A percentile compares a stretch with the other conserved stretches of the same genome.
phyloP scores from a whole-genome alignment of 2,113 vertebrate genomes.

The Rissa tridactyla region DNA sequence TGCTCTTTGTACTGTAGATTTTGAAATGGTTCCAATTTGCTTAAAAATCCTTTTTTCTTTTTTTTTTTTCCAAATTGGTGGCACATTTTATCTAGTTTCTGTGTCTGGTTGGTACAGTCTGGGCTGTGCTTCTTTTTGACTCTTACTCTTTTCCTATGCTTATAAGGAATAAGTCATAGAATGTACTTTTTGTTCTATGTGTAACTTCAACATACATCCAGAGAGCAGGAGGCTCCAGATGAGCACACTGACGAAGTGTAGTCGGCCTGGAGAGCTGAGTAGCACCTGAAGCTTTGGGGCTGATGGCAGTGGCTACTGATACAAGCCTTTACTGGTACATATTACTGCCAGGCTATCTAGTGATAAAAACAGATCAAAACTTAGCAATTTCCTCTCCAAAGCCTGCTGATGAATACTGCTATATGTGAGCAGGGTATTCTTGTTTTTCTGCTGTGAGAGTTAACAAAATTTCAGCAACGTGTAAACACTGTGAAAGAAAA shows the following conservation, averaged over 20 bases:
- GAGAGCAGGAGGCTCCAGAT: background rate
- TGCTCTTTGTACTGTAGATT: background rate
- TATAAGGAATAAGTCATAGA: background rate
- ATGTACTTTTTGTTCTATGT: background rate
- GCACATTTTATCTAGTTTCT: background rate
- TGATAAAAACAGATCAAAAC: background rate
- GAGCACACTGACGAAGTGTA: accelerated
- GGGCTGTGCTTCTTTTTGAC: background rate
- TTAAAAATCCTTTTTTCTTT: background rate
- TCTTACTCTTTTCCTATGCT: background rate
- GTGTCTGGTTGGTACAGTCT: background rate
- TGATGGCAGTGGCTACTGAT: background rate
- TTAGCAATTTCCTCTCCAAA: background rate
- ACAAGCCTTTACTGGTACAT: background rate
- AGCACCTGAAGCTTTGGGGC: background rate
- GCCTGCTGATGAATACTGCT: background rate
- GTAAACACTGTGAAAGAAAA: constrained; percentile 56
- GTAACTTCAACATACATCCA: accelerated
- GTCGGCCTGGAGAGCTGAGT: background rate
- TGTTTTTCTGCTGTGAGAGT: constrained; percentile 31
- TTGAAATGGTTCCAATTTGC: background rate
- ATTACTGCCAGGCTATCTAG: background rate
- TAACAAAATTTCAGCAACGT: constrained; percentile 3
- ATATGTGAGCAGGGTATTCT: background rate
- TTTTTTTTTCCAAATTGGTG: background rate